phyloP scores from a whole-genome alignment of 2,113 vertebrate genomes.

The Brachirus orientalis region DNA sequence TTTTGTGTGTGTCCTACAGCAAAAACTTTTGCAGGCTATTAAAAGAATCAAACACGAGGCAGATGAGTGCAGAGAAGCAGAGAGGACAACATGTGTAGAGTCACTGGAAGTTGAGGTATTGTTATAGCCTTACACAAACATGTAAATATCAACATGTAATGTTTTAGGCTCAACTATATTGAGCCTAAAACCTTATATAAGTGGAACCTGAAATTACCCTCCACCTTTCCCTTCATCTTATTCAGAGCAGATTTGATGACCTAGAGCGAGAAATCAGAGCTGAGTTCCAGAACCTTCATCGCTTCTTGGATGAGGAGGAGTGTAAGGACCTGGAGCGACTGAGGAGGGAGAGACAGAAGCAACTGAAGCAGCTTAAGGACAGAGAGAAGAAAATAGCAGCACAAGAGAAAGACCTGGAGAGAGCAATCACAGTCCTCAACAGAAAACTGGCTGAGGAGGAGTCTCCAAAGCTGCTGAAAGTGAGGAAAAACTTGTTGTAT shows the following conservation, averaged over 20 bases:
- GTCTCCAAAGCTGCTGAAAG: conserved; percentile 77
- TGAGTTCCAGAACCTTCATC: conserved; percentile 81
- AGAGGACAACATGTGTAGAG: conserved; percentile 70
- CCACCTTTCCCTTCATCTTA: not conserved
- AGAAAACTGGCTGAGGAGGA: conserved; percentile 79
- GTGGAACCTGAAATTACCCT: not conserved
- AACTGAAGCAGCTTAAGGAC: conserved; percentile 75
- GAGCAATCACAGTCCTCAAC: conserved; percentile 75
- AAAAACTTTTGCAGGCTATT: conserved; percentile 80
- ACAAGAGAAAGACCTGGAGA: conserved; percentile 76
- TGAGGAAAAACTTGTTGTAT: conserved; percentile 46
- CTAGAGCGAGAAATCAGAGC: conserved; percentile 78
- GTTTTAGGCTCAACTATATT: not conserved
- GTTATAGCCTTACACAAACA: conserved; percentile 7
- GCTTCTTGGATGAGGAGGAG: conserved; percentile 79
- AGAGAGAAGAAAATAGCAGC: conserved; percentile 78
- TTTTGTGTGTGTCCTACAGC: conserved; percentile 66
- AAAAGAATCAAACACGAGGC: conserved; percentile 83
- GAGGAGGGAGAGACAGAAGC: conserved; percentile 70
- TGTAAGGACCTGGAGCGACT: conserved; percentile 71
- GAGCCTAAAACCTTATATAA: too few relatives aligned
- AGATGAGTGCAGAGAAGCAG: conserved; percentile 78
- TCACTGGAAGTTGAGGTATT: conserved; percentile 76
- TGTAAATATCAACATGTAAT: too few relatives aligned
- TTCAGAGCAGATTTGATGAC: conserved; percentile 73